These are phyloP conservation scores for Archocentrus centrarchus DNA, from an alignment of 2,113 vertebrate species.

Conservation along the genomic window DNA sequence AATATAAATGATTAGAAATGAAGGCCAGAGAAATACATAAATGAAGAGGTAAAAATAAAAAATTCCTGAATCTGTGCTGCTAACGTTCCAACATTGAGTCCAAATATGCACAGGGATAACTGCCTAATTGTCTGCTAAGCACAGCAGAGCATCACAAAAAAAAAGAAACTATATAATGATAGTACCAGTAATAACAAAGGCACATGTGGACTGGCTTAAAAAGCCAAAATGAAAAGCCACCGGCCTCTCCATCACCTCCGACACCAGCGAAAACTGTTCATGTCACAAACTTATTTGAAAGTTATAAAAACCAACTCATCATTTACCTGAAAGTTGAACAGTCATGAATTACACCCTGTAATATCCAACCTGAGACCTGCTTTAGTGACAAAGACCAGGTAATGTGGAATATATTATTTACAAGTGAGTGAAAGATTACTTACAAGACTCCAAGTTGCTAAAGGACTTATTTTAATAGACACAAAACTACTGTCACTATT, in stretches of 20 bases:
- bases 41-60: neutral
- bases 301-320: neutral
- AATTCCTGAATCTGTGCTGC: neutral
- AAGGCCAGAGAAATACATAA: neutral
- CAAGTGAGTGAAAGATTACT: neutral
- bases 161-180: neutral
- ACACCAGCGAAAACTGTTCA: fast-evolving
- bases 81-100: neutral
- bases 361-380: neutral
- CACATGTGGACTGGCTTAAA: neutral
- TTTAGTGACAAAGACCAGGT: neutral
- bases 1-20: neutral
- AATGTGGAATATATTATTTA: neutral
- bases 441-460: neutral
- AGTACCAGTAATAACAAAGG: neutral
- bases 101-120: neutral
- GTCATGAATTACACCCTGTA: neutral
- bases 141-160: neutral
- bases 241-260: fast-evolving
- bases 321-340: neutral
- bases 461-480: neutral
- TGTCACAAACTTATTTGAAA: neutral
- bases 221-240: neutral
- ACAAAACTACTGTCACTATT: fast-evolving
- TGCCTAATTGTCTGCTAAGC: neutral